Evolutionary conservation across 2,888 invertebrate genomes (phyloP).

Genomic region (Neoitamus cyanurus): DNA sequence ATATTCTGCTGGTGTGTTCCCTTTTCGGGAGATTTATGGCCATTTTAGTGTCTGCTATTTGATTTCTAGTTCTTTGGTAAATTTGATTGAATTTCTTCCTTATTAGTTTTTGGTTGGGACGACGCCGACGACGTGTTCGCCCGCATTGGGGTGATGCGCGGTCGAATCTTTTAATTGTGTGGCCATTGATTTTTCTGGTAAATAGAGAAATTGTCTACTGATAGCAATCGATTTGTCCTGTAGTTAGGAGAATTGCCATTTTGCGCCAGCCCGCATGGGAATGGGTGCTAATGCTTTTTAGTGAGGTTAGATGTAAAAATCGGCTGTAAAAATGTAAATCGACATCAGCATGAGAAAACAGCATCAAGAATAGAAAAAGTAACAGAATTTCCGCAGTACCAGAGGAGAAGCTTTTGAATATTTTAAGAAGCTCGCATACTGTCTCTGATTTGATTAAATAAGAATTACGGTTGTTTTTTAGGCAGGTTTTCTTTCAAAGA

Average conservation of each 20-base stretch:
- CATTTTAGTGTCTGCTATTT: neutral
- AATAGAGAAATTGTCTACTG: neutral
- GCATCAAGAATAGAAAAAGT: too few species aligned
- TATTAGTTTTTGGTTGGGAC: neutral
- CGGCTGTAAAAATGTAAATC: too few species aligned
- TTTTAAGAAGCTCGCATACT: too few species aligned
- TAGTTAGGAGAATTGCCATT: neutral
- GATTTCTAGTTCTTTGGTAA: neutral
- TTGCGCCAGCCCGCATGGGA: neutral
- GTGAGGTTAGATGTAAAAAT: too few species aligned
- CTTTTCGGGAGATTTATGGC: neutral
- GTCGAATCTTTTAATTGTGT: neutral
- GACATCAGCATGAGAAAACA: too few species aligned
- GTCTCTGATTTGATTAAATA: too few species aligned
- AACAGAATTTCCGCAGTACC: too few species aligned
- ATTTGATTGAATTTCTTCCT: constrained; percentile 1
- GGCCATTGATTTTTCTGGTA: neutral
- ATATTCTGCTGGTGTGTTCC: neutral
- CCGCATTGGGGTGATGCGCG: neutral
- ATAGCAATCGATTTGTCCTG: neutral
- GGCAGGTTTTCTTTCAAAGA: too few species aligned
- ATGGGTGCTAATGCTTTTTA: too few species aligned
- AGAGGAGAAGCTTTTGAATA: too few species aligned
- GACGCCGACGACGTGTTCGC: neutral
- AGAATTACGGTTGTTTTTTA: too few species aligned